phyloP scores from a whole-genome alignment of 1,140 invertebrate species.

The Drosophila ercepeae region DNA sequence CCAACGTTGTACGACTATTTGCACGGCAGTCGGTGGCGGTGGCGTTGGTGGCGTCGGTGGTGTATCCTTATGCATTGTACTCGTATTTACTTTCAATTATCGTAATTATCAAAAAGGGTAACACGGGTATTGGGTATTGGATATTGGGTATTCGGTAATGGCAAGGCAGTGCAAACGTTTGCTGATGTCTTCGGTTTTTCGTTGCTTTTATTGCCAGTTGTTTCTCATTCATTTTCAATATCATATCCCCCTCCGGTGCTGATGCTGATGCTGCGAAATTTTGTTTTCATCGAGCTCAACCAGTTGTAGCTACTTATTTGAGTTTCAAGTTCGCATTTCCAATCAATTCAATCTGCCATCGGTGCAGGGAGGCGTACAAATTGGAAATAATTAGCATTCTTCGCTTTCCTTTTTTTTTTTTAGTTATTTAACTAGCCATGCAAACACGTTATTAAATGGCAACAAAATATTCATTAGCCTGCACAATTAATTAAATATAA shows the following conservation, averaged over 20 bases:
- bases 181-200: slow-evolving; percentile 67
- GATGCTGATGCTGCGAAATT: slow-evolving; percentile 61
- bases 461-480: slow-evolving; percentile 43
- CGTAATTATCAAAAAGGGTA: slow-evolving; percentile 80
- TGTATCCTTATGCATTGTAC: slow-evolving; percentile 66
- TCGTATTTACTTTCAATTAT: slow-evolving; percentile 80
- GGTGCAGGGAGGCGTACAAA: slow-evolving; percentile 44
- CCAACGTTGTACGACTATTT: slow-evolving; percentile 61
- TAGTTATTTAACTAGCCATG: slow-evolving; percentile 59
- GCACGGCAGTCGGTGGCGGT: slow-evolving; percentile 31
- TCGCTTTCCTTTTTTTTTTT: slow-evolving; percentile 17
- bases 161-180: slow-evolving; percentile 73
- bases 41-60: neutral
- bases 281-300: slow-evolving; percentile 18
- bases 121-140: slow-evolving; percentile 8
- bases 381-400: slow-evolving; percentile 54
- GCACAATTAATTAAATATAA: slow-evolving; percentile 71
- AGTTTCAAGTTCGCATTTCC: slow-evolving; percentile 8
- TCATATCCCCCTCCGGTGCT: slow-evolving; percentile 39
- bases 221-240: slow-evolving; percentile 45
- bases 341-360: slow-evolving; percentile 43
- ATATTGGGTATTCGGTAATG: slow-evolving; percentile 38
- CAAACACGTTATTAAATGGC: slow-evolving; percentile 33
- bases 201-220: slow-evolving; percentile 4
- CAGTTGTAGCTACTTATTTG: slow-evolving; percentile 48